Evolutionary conservation across 2,888 invertebrate species (phyloP), one percentile per base, ranked within the genome.

Genomic region (Agrypnus murinus): DNA sequence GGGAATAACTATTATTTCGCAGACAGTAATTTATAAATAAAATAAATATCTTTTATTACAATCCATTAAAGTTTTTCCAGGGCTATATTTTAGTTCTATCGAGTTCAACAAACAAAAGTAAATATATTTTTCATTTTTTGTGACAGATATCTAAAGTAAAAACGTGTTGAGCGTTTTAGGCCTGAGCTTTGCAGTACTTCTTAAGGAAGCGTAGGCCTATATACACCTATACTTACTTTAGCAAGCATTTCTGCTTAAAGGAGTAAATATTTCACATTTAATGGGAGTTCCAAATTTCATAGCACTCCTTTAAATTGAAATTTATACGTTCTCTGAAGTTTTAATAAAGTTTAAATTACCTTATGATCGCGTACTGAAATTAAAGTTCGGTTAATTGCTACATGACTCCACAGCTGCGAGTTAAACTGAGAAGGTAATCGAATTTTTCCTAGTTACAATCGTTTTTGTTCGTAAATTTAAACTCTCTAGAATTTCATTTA

Each of bases 281-380:
- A 58, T 58, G 57, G 57, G 55, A 65, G 65, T 58, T 46, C 34
- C 65, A 58, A 65, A 65, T 65, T 65, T 58, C 40, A 45, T 58
- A 57, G 55, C 57, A 45, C 45, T 65, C 55, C 34, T 65, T 65
- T 65, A 65, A 65, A 65, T 65, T 65, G 58, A 65, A 65, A 57
- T 65, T 65, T 65, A 65, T 65, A 58, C 55, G 46, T 45, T 58
- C 58, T 48, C 46, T 46, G 55, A 65, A 65, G 65, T 65, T 65
- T 65, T 65, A 65, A 65, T 65, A 65, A 65, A 65, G 65, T 65
- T 65, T 65, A 65, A 43, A 65, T 65, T 57, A 65, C 57, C 58
- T 65, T 65, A 65, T 65, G 65, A 65, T 65, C 55, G 65, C 58
- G 65, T 58, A 58, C 57, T 65, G 43, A 65, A 65, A 65, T 65